These are phyloP conservation scores for Epizoanthus illoricatus DNA, from an alignment of 92 coral and sea anemone genomes.

Conservation along the genomic window DNA sequence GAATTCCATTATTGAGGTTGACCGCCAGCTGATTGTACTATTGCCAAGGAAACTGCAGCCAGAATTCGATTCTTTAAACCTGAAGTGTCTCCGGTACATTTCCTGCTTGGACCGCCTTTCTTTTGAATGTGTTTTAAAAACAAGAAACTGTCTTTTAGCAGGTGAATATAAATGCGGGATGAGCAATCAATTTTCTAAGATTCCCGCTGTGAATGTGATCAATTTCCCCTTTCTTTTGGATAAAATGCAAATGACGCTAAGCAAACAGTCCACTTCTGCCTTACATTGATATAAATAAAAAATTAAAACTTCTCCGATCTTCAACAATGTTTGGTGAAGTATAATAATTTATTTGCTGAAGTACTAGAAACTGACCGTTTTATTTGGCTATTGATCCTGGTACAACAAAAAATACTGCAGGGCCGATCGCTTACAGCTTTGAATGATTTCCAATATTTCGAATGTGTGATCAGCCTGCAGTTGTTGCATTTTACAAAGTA, in stretches of 20 bases:
- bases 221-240: background rate
- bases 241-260: constrained; percentile 3
- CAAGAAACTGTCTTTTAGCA: background rate
- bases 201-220: background rate
- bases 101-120: constrained; percentile 3
- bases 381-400: background rate
- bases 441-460: too few species aligned
- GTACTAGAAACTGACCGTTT: background rate
- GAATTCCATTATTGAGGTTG: background rate
- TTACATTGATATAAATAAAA: background rate
- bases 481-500: too few species aligned
- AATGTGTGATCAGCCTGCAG: too few species aligned
- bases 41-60: background rate
- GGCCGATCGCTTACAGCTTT: too few species aligned
- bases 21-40: background rate
- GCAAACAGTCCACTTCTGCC: background rate
- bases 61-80: background rate
- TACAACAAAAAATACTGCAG: too few species aligned
- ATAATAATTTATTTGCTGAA: background rate
- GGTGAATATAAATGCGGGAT: background rate
- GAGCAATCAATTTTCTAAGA: background rate
- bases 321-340: background rate
- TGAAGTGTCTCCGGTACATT: constrained; percentile 20
- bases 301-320: background rate
- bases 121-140: background rate